These are phyloP conservation scores for Brachynemurus nebulosus DNA, from an alignment of 2,888 invertebrate species.

Conservation along the genomic window DNA sequence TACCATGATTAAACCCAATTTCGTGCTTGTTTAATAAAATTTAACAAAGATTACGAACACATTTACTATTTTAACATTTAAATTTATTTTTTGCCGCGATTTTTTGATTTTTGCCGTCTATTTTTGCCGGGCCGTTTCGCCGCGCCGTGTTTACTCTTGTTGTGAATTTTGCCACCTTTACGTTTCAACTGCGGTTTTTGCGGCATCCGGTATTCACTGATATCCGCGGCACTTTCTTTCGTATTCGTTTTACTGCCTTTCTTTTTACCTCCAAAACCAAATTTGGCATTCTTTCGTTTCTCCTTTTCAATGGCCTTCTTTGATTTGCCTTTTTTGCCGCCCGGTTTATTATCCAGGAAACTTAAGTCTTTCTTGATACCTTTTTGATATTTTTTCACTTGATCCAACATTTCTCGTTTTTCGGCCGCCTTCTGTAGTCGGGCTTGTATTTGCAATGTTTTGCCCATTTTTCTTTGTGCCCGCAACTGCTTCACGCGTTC, in stretches of 20 bases:
- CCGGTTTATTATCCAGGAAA: slow-evolving; percentile 57
- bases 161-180: slow-evolving; percentile 16
- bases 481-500: slow-evolving; percentile 84
- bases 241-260: slow-evolving; percentile 79
- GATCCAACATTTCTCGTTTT: slow-evolving; percentile 81
- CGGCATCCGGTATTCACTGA: slow-evolving; percentile 38
- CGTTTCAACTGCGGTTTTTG: slow-evolving; percentile 22
- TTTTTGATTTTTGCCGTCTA: slow-evolving; percentile 32
- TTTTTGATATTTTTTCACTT: slow-evolving; percentile 86
- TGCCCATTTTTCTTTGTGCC: slow-evolving; percentile 84
- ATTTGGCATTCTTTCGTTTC: slow-evolving; percentile 67
- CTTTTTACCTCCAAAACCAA: slow-evolving; percentile 93
- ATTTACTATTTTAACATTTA: no score
- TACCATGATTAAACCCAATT: no score
- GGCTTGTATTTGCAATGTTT: slow-evolving; percentile 70
- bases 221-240: slow-evolving; percentile 57
- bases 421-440: slow-evolving; percentile 76
- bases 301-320: slow-evolving; percentile 37
- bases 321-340: slow-evolving; percentile 26
- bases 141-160: slow-evolving; percentile 17
- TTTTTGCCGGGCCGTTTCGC: slow-evolving; percentile 33
- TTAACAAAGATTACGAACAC: no score
- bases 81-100: slow-evolving; percentile 25
- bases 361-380: slow-evolving; percentile 66
- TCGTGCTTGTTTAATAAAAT: no score